phyloP scores from a whole-genome alignment of 2,797 vertebrate species.

The Aselliscus stoliczkanus region DNA sequence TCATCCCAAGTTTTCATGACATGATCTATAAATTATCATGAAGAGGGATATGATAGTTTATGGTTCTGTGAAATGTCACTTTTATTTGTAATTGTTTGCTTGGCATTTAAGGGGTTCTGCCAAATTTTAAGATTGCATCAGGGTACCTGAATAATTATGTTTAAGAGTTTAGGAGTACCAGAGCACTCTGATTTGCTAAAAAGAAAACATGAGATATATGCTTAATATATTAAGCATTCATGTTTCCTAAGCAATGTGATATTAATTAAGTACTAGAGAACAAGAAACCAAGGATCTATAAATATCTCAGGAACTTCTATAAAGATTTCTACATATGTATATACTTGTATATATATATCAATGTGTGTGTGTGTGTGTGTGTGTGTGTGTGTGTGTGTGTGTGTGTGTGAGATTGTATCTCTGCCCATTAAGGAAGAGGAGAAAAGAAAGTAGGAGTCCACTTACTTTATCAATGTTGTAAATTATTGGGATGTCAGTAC shows the following conservation, averaged over 20 bases:
- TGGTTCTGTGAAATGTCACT: background rate
- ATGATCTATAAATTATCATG: background rate
- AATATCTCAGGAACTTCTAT: background rate
- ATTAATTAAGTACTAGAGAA: background rate
- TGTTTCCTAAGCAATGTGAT: background rate
- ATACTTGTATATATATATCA: background rate
- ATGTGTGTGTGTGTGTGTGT: background rate
- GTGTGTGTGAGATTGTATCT: background rate
- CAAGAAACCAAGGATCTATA: background rate
- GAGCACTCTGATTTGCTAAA: background rate
- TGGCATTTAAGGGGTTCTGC: background rate
- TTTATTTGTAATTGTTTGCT: slow-evolving; percentile 1
- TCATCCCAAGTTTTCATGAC: background rate
- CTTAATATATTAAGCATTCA: background rate
- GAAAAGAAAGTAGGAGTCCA: background rate
- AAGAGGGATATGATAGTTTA: background rate
- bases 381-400: background rate
- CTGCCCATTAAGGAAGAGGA: background rate
- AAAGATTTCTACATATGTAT: background rate
- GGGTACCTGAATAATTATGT: background rate
- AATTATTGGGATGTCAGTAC: too few species aligned
- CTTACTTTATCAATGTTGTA: background rate
- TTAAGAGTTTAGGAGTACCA: background rate
- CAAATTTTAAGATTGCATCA: background rate
- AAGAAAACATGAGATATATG: background rate